Base-by-base conservation (phyloP, 2,888 invertebrate species). In the Epistrophe grossulariae region DNA sequence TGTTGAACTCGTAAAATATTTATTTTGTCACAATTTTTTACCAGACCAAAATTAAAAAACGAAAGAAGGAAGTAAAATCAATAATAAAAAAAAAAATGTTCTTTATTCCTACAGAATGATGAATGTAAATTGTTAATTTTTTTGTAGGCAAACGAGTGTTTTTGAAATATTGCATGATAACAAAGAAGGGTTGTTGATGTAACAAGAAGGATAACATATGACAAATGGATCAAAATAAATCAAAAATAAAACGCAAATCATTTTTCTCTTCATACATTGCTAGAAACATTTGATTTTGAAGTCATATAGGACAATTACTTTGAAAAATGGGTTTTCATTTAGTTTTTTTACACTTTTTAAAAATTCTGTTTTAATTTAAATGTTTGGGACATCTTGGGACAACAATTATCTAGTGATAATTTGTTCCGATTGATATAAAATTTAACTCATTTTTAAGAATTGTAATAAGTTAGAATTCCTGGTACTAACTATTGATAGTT, bases 1-100 rank as follows among this genome's bases (percentile, higher is more conserved):
- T 79, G 82, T 79, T 73, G 62, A 78, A 78, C 70, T 74, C 57
- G 62, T 78, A 78, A 78, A 82, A 79, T 83, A 79, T 87, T 74
- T 82, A 76, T 79, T 87, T 66, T 87, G 74, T 60, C 70, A 74
- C 68, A 31, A 24, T 62, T 73, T n/a, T 62, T 40, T 62, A 43
- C 19, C 55, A 55, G 24, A 28, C 66, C 60, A 79, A 78, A 83
- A 13, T 28, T 15, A 13, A 19, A 59, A 28, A 11, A 7, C 3
- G 24, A 38, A 60, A 31, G 45, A 40, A 59, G 50, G 50, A 50
- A 50, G 45, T 24, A 28, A 76, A 81, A 81, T 78, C 81, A 73
- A 85, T 81, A 78, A 73, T 73, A 79, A 79, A 50, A 73, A 78
- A 73, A 81, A 79, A 79, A 50, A 72, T 50, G 40, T 50, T 40